A percentile compares a stretch with the other conserved stretches of the same genome.
Evolutionary conservation across 2,797 vertebrate species (phyloP).

Genomic region (Manis crassicaudata): DNA sequence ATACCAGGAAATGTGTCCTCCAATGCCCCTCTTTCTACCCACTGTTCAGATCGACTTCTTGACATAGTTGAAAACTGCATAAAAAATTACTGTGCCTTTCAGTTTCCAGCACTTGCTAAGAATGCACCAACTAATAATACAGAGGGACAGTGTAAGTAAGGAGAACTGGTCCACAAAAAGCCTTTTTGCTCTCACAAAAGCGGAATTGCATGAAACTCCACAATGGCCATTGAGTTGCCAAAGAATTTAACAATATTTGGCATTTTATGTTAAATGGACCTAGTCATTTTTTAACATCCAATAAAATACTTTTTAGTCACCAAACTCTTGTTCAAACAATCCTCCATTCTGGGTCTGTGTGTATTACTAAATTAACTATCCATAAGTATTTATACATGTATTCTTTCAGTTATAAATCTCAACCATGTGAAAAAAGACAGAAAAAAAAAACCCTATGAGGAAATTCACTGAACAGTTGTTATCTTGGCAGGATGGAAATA

Average conservation of each 20-base stretch:
- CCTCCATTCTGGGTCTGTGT: neutral
- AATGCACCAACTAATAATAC: neutral
- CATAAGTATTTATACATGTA: neutral
- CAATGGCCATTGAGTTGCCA: neutral
- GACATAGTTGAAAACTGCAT: neutral
- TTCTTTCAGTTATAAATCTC: neutral
- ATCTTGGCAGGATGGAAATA: neutral
- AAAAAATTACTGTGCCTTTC: neutral
- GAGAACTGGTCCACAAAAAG: neutral
- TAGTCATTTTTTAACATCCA: neutral
- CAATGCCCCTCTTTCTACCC: neutral
- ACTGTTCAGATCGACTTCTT: neutral
- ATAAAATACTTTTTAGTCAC: neutral
- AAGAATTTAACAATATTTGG: neutral
- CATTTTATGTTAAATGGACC: neutral
- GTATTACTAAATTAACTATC: neutral
- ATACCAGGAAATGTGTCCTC: neutral
- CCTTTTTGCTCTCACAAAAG: neutral
- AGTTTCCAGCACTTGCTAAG: neutral
- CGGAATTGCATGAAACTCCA: neutral
- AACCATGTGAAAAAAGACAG: neutral
- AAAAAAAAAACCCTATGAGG: neutral
- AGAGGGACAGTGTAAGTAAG: neutral
- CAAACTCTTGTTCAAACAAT: conserved; percentile 8
- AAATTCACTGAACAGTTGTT: neutral